A percentile compares a stretch with the other conserved stretches of the same genome.
Evolutionary conservation across 2,797 vertebrate species (phyloP).

Genomic region (Fistularia tabacaria): DNA sequence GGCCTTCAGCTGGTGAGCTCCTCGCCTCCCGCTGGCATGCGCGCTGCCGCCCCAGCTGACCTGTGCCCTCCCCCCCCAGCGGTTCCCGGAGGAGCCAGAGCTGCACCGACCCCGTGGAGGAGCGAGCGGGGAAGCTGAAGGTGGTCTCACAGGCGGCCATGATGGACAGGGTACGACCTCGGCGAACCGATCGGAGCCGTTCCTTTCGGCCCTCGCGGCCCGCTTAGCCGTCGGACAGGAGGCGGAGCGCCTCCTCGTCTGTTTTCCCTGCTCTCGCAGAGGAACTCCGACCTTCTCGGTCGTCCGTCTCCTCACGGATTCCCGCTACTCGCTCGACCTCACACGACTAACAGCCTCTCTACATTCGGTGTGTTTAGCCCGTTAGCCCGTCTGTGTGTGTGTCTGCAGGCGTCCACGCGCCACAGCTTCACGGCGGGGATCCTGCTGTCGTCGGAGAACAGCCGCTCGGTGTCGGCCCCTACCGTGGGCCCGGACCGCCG

Average conservation of each 20-base stretch:
- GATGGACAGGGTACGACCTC: constrained; percentile 48
- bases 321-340: no score
- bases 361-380: no score
- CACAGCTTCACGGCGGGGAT: constrained; percentile 81
- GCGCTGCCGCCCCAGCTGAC: background rate
- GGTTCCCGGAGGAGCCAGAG: constrained; percentile 86
- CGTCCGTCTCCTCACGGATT: no score
- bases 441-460: constrained; percentile 87
- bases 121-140: constrained; percentile 75
- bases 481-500: constrained; percentile 78
- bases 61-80: constrained; percentile 25
- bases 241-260: no score
- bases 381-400: background rate
- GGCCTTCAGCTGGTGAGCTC: constrained; percentile 76
- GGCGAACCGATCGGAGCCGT: no score
- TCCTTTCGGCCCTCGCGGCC: no score
- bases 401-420: constrained; percentile 56
- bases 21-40: background rate
- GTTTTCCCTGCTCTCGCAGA: no score
- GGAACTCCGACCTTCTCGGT: no score
- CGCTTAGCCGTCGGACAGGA: no score
- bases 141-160: constrained; percentile 31
- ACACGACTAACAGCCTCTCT: no score
- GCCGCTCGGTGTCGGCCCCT: constrained; percentile 86
- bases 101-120: constrained; percentile 85